Evolutionary conservation across 2,113 vertebrate species (phyloP).

Genomic region (Tragelaphus scriptus): DNA sequence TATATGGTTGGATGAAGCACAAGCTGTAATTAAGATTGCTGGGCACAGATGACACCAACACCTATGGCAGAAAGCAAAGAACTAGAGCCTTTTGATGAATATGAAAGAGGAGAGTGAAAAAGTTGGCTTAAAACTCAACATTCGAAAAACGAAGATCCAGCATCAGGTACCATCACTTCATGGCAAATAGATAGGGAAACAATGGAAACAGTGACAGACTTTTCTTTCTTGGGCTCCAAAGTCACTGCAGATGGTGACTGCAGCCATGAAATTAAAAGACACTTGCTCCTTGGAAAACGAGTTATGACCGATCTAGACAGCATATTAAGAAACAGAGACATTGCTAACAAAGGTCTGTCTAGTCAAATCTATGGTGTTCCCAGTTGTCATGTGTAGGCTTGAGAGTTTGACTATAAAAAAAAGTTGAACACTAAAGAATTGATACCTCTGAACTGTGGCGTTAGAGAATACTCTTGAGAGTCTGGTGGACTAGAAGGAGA

Average conservation of each 20-base stretch:
- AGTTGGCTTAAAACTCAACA: neutral
- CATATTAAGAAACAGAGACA: neutral
- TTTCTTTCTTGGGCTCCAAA: neutral
- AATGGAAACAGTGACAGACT: neutral
- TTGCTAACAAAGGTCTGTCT: neutral
- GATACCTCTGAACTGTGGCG: rapidly evolving
- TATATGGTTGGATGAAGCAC: neutral
- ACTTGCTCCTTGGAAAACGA: neutral
- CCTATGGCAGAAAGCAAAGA: neutral
- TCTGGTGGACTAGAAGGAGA: neutral
- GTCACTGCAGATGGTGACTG: neutral
- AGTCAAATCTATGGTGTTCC: neutral
- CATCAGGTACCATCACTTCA: neutral
- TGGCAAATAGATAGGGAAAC: neutral
- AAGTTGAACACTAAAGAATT: neutral
- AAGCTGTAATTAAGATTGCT: neutral
- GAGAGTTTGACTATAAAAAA: neutral
- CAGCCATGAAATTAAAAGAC: neutral
- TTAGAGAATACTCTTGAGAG: neutral
- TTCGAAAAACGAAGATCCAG: neutral
- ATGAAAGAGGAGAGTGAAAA: neutral
- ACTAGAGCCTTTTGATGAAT: neutral
- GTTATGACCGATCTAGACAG: neutral
- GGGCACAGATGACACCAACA: neutral
- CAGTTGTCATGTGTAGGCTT: neutral